A percentile compares a stretch with the other conserved stretches of the same genome.
Evolutionary conservation across 2,888 invertebrate species (phyloP).

Genomic region (Rotaria socialis): DNA sequence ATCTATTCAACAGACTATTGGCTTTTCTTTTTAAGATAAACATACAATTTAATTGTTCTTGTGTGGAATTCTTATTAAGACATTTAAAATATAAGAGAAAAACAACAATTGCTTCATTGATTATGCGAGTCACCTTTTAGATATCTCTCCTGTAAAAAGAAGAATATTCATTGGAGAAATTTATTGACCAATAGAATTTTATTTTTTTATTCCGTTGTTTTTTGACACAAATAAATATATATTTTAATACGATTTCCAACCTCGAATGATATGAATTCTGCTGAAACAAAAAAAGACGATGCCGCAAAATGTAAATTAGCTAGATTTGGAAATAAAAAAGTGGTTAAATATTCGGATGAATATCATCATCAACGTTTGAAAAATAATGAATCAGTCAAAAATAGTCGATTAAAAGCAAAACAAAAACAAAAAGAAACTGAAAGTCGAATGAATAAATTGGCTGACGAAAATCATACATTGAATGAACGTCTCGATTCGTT

Average conservation of each 20-base stretch:
- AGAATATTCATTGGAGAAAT: too few species aligned
- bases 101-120: too few species aligned
- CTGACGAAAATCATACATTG: constrained; percentile 84
- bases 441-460: constrained; percentile 79
- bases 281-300: background rate
- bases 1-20: too few species aligned
- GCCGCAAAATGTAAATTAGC: background rate
- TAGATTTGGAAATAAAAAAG: constrained; percentile 61
- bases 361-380: constrained; percentile 83
- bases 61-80: too few species aligned
- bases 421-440: constrained; percentile 86
- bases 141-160: too few species aligned
- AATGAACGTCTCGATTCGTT: constrained; percentile 84
- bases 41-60: too few species aligned
- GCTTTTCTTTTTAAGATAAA: too few species aligned
- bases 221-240: too few species aligned
- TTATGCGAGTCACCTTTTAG: too few species aligned
- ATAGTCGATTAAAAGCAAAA: constrained; percentile 92
- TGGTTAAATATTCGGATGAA: constrained; percentile 88
- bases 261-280: background rate
- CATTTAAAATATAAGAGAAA: too few species aligned
- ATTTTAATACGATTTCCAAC: background rate
- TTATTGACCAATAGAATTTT: too few species aligned
- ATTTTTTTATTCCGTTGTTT: too few species aligned
- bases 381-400: constrained; percentile 91